Evolutionary conservation across 1,140 invertebrate species (phyloP).

Genomic region (Hylaeus anthracinus): DNA sequence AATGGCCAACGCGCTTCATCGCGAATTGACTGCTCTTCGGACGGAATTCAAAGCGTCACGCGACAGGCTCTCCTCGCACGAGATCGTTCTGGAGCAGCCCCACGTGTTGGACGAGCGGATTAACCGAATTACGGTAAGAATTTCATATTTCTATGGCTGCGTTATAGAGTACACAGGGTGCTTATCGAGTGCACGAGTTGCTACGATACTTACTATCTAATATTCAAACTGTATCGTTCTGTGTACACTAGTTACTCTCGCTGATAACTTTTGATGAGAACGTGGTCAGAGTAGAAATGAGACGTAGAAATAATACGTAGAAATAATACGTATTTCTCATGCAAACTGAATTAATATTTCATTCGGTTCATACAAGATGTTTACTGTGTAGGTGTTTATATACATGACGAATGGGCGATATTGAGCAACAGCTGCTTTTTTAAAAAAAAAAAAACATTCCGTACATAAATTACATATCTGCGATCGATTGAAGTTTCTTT

Average conservation of each 20-base stretch:
- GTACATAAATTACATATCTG: no score
- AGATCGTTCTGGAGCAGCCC: conserved; percentile 73
- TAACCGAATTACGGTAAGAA: conserved; percentile 81
- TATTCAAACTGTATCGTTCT: background rate
- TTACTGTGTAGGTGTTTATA: no score
- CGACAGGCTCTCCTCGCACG: conserved; percentile 74
- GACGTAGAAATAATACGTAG: no score
- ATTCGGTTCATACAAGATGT: no score
- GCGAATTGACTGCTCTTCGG: conserved; percentile 78
- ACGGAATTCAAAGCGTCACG: conserved; percentile 72
- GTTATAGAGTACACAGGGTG: background rate
- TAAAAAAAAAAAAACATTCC: no score
- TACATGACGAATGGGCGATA: no score
- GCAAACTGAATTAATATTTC: no score
- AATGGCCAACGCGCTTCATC: conserved; percentile 78
- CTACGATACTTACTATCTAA: background rate
- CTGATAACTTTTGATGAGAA: background rate
- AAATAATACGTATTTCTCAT: no score
- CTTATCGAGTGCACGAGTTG: background rate
- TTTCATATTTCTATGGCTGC: conserved; percentile 8
- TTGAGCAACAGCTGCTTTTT: no score
- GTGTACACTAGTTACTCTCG: no score
- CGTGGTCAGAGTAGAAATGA: no score
- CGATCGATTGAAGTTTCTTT: no score
- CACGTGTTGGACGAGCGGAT: conserved; percentile 81